phyloP scores from a whole-genome alignment of 2,113 vertebrate species.

The Pogona vitticeps region DNA sequence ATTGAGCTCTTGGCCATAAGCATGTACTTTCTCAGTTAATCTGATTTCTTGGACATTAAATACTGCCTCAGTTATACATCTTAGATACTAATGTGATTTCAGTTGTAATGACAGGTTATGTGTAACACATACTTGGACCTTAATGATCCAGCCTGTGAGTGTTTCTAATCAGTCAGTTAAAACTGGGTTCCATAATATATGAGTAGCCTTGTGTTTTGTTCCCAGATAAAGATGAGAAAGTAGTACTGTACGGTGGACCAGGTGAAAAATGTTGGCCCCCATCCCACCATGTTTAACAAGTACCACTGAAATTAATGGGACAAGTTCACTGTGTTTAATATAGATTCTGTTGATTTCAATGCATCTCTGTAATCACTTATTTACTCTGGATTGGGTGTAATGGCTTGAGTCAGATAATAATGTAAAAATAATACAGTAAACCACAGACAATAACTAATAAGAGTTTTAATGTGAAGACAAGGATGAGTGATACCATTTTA shows the following conservation, averaged over 20 bases:
- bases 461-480: no score
- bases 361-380: neutral
- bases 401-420: neutral
- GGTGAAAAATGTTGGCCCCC: neutral
- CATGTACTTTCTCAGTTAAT: no score
- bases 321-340: neutral
- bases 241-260: accelerated
- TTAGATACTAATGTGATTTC: no score
- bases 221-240: neutral
- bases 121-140: no score
- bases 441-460: no score
- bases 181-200: neutral
- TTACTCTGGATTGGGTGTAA: neutral
- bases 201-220: neutral
- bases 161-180: neutral
- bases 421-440: no score
- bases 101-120: no score
- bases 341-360: neutral
- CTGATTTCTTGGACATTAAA: no score
- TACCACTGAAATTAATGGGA: neutral
- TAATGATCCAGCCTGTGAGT: neutral
- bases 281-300: neutral
- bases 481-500: no score
- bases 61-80: no score
- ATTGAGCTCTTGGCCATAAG: no score